Evolutionary conservation across 2,797 vertebrate genomes (phyloP), one percentile per base, ranked within the genome.

Genomic region (Hylomyscus alleni): DNA sequence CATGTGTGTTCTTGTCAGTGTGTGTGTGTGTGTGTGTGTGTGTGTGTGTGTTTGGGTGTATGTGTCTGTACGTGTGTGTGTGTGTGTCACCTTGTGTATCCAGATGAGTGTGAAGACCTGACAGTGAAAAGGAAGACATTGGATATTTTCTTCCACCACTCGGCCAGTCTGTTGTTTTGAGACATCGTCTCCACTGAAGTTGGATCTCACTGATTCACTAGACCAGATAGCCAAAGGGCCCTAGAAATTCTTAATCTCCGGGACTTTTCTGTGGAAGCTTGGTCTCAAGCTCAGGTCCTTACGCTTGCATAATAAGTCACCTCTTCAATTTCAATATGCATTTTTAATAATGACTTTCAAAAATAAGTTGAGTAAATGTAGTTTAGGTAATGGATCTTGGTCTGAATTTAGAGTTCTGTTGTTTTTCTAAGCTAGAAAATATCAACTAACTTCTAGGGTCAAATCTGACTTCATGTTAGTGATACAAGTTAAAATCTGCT

Each of bases 401-500:
- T 77, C 40, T 56, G 62, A 31, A 81, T 73, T 82, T 97, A 80
- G 22, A 93, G 26, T 29, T n/a, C 13, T 56, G 1, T 72, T 94
- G 8, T 84, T 96, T 92, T 69, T 52, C 31, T 24, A 85, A 82
- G 72, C 17, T 72, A 67, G 44, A 94, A 96, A 90, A 80, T 56
- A 6, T 50, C 62, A 19, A 86, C 40, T 89, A 29, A n/a, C 10
- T 73, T 81, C 26, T 77, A 6, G 13, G 1, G 17, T 44, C 13
- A 1, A 40, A 17, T 60, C 50, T 86, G 29, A 62, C 76, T 92
- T 88, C 20, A 80, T 58, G 11, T 34, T 67, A 62, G 6, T 62
- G 34, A 65, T 26, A 4, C 3, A 84, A 93, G 78, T 58, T 96
- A 90, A 80, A 85, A 78, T 58, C 40, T 65, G 4, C 50, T 47